Conservation (phyloP, 2,113 vertebrate genomes). For the Gymnarchus niloticus region DNA sequence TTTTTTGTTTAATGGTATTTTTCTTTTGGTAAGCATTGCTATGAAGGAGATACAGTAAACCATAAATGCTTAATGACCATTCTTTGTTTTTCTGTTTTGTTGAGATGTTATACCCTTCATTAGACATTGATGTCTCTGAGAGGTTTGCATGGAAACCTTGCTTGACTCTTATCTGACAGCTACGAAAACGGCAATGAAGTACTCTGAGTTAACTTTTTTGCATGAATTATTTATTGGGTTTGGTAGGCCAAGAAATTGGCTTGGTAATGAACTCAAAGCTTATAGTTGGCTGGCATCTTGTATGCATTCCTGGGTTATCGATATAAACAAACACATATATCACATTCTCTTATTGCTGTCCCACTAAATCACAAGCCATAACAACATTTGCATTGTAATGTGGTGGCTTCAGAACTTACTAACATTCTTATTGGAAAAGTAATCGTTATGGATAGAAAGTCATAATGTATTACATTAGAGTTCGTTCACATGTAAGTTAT, state of each 20-base stretch:
- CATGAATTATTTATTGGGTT: slow-evolving; percentile 4
- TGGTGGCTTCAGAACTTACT: background rate
- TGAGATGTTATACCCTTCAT: slow-evolving; percentile 3
- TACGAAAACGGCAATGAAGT: background rate
- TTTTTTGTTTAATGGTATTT: background rate
- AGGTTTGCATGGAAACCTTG: background rate
- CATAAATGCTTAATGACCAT: background rate
- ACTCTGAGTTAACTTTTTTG: slow-evolving; percentile 4
- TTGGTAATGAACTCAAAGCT: background rate
- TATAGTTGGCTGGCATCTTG: background rate
- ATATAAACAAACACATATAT: background rate
- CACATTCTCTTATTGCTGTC: background rate
- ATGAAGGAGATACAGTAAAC: slow-evolving; percentile 1
- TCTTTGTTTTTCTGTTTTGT: background rate
- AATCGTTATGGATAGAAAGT: background rate
- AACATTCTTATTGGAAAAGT: slow-evolving; percentile 4
- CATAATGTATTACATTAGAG: background rate
- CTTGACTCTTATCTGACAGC: background rate
- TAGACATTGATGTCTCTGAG: background rate
- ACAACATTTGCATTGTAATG: background rate
- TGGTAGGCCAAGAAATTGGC: background rate
- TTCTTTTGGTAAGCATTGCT: background rate
- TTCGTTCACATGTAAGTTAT: slow-evolving; percentile 4
- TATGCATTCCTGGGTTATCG: background rate
- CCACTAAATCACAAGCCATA: background rate